phyloP scores from a whole-genome alignment of 2,888 invertebrate genomes.

The Oligia fasciuncula region DNA sequence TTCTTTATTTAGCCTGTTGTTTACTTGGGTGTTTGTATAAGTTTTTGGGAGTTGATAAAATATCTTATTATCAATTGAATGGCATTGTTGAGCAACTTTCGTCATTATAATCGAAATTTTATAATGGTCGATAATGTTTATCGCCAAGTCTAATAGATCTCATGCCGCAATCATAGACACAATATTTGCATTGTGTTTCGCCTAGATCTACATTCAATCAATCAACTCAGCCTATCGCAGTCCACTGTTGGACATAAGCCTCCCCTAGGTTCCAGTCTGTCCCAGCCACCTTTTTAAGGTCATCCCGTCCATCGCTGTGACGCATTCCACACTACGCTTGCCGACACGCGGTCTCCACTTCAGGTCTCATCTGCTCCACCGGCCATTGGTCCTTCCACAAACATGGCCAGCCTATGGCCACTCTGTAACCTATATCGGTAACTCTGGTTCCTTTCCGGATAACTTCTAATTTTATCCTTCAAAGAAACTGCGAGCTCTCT shows the following conservation, averaged over 20 bases:
- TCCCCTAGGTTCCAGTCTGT: neutral
- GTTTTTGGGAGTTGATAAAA: neutral
- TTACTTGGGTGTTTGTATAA: neutral
- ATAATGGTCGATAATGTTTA: neutral
- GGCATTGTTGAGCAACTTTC: neutral
- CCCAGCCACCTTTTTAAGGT: neutral
- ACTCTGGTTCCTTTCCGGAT: neutral
- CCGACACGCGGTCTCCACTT: neutral
- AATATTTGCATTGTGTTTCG: neutral
- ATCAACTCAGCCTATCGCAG: neutral
- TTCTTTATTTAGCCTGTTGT: slow-evolving; percentile 11
- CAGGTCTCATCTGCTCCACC: neutral
- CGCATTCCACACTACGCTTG: neutral
- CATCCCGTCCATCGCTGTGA: neutral
- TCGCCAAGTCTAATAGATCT: neutral
- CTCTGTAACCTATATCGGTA: neutral
- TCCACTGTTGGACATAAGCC: neutral
- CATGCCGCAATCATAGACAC: neutral
- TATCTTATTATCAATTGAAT: neutral
- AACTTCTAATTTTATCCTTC: neutral
- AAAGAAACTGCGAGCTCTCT: too few species aligned
- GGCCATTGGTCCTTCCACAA: neutral
- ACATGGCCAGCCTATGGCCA: neutral
- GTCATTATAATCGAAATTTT: neutral
- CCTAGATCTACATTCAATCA: neutral